These are phyloP conservation scores for Fringilla coelebs DNA, from an alignment of 2,797 vertebrate genomes.

Conservation along the genomic window DNA sequence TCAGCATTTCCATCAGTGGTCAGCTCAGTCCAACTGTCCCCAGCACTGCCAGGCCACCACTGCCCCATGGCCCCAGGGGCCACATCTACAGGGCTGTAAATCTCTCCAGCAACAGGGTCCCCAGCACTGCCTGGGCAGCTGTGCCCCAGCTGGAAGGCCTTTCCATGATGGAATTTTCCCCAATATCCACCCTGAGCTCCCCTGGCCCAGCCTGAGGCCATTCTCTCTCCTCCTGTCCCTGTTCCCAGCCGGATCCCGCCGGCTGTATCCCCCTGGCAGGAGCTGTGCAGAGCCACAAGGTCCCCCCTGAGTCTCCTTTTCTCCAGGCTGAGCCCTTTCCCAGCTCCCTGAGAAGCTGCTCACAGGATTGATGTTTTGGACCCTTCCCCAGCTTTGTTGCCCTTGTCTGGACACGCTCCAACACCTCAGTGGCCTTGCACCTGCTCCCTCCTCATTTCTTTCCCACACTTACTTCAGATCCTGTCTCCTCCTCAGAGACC, in stretches of 20 bases:
- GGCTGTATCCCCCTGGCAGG: not conserved
- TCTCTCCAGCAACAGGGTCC: not conserved
- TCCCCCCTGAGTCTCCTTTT: not conserved
- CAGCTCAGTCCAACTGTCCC: rapidly evolving
- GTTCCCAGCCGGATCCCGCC: rapidly evolving
- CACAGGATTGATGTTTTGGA: not conserved
- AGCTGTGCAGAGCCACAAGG: not conserved
- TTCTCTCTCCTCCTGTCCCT: not conserved
- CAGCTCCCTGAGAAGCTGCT: not conserved
- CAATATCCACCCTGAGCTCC: rapidly evolving
- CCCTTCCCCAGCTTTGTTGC: not conserved
- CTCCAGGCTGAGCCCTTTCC: not conserved
- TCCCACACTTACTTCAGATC: not conserved
- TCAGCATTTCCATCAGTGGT: not conserved
- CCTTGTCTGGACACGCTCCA: not conserved
- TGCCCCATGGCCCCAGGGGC: not conserved
- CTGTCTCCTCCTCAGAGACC: not conserved
- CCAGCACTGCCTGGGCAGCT: not conserved
- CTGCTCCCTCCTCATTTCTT: not conserved
- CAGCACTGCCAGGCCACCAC: not conserved
- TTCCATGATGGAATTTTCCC: not conserved
- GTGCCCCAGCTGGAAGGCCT: not conserved
- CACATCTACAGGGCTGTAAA: not conserved
- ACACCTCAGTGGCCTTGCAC: not conserved
- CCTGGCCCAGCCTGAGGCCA: not conserved